Evolutionary conservation across 2,888 invertebrate genomes (phyloP), one percentile per base, ranked within the genome.

Genomic region (Morpho deidamia): DNA sequence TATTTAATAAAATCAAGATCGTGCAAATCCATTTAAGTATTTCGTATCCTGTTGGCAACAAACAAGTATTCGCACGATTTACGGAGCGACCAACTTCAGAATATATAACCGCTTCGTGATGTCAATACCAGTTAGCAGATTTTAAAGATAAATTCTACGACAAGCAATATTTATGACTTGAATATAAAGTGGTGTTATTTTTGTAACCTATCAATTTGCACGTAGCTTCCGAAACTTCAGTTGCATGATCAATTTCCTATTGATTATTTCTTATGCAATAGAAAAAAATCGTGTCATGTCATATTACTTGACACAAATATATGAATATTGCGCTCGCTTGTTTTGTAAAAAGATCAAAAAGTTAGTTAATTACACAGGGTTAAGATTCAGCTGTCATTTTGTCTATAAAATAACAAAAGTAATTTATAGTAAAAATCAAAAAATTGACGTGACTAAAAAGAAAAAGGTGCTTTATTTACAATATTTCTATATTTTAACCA

Each of bases 31-130:
- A 48, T 42, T 49, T 14, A 42, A 12, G 42, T 33, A 55, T 11
- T 55, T 49, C 40, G 48, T 41, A 35, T 50, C 51, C 38, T 59
- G 51, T 61, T 63, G 61, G 60, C 58, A 61, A 55, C 44, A 44
- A 50, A 56, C 60, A 14, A 11, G 39, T 53, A 56, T 55, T 63
- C 60, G 59, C 62, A 62, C 61, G 59, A 58, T 54, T 54, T 48
- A 48, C 38, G 48, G 37, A 51, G 45, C 55, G 37, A 38, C 39
- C 47, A 45, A 50, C 50, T 55, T 41, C 23, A 45, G 37, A 56
- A 52, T 44, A 35, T 44, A 11, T 40, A 37, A 44, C 0, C n/a
- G 8, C n/a, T 37, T 11, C 34, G 47, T 44, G 37, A 54, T 53
- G 51, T 55, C 46, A 41, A 44, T 48, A 48, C 44, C 38, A 14